Evolutionary conservation across 2,797 vertebrate species (phyloP), one percentile per base, ranked within the genome.

Genomic region (Sebastes iracundus): DNA sequence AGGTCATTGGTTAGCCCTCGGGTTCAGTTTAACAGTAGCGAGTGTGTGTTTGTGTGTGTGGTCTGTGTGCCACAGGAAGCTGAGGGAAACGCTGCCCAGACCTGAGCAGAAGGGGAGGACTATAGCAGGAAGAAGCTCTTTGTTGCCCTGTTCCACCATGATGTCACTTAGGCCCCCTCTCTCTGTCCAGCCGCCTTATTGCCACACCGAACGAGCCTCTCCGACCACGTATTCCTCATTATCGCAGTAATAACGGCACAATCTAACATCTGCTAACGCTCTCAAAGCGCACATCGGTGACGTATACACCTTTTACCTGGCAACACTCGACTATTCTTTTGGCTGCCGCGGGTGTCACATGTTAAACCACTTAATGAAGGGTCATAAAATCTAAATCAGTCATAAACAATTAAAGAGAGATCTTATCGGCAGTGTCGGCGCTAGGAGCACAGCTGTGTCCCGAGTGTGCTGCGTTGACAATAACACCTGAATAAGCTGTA

Each of bases 81-180:
- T 14, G 59, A 74, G 81, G 93, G 90, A 91, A 90, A 88, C 72
- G 5, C 88, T 90, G 89, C 82, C 90, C 91, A 90, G 93, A 93
- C 91, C 89, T 84, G 88, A 93, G 91, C 84, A 86, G 85, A 83
- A 87, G 84, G 73, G 71, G 79, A 88, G 85, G 90, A 95, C 94
- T 95, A 95, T 94, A 73, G 92, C 92, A 95, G 94, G 95, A 95
- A 95, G 93, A 91, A 70, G 38, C 86, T 94, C 93, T 94, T 94
- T 93, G 93, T 93, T 93, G 87, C 82, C 87, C 87, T 89, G 84
- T 93, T 94, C 89, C 90, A 89, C 81, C 69, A 90, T 94, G 91
- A 95, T 92, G 92, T 94, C 91, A 94, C 83, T 82, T 38, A n/a
- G 61, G 69, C 67, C 77, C 75, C 68, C 63, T 85, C 63, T 49